Base-by-base conservation (phyloP, 2,113 vertebrate genomes). In the Sphaerodactylus townsendi region DNA sequence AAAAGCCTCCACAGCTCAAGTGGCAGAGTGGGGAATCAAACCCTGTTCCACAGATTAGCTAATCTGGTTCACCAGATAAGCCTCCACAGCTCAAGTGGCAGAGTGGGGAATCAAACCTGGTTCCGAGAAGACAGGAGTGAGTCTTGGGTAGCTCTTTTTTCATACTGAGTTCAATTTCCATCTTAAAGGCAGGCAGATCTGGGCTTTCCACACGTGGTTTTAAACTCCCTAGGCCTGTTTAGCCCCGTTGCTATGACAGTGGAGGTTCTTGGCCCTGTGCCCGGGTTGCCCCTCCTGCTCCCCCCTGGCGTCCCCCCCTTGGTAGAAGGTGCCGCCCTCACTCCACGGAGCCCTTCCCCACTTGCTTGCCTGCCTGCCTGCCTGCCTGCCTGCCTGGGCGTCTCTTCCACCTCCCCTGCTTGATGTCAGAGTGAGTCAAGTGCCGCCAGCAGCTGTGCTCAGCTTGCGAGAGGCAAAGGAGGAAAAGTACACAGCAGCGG, bases 351-450 rank as follows among this genome's bases (percentile, higher is more conserved):
- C 62, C 81, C 71, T 71, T 21, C 50, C 21, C 23, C 50, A n/a
- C n/a, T n/a, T n/a, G n/a, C n/a, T n/a, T n/a, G n/a, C n/a, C n/a
- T 28, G 68, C 66, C 19, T 15, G 50, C 50, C 50, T 3, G 50
- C 48, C 50, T 53, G 13, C 50, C 50, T 14, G 48, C 48, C 25
- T 39, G 46, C 70, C 59, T 70, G 72, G 21, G 15, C 64, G 84
- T 77, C 23, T 21, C 77, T 81, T 30, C 59, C 93, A 44, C 90
- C 91, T 72, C 91, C 87, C n/a, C 88, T 70, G 80, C 78, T 87
- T 92, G 90, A 93, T 92, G 92, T 93, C 93, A 93, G 89, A 86
- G 92, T 33, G 0, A 73, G 78, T 74, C 91, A 85, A 90, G 93
- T 90, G 87, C 88, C 91, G 92, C 79, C 91, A 84, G 90, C 92